Evolutionary conservation across 2,797 vertebrate genomes (phyloP).

Genomic region (Nasua narica): DNA sequence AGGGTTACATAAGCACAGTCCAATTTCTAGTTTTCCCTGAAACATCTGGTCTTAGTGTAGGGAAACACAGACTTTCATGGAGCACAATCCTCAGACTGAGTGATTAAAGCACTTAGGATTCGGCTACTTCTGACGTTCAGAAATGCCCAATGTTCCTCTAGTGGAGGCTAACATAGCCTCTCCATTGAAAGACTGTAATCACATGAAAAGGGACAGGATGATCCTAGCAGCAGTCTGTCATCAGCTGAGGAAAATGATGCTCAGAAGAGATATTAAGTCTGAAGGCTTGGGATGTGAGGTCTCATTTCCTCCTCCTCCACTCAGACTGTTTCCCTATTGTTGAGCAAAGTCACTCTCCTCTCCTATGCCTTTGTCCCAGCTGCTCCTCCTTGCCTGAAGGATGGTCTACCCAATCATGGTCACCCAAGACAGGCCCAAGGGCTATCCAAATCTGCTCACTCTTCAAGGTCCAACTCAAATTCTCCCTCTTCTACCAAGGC

Average conservation of each 20-base stretch:
- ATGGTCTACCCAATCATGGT: neutral
- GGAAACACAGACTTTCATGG: conserved; percentile 1
- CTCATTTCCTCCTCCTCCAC: neutral
- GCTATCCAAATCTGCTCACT: neutral
- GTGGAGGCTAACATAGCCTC: neutral
- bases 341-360: neutral
- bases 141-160: neutral
- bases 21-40: neutral
- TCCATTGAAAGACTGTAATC: neutral
- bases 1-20: neutral
- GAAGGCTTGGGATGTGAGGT: neutral
- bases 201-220: neutral
- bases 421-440: neutral
- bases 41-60: conserved; percentile 35
- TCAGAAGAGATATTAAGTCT: neutral
- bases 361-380: neutral
- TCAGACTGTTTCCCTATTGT: neutral
- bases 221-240: neutral
- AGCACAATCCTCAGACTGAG: conserved; percentile 26
- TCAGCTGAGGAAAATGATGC: neutral
- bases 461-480: neutral
- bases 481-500: neutral
- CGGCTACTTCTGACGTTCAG: neutral
- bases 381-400: neutral
- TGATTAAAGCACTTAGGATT: neutral